Conservation (phyloP, 64 coral and sea anemone species). For the Cladopsammia gracilis region DNA sequence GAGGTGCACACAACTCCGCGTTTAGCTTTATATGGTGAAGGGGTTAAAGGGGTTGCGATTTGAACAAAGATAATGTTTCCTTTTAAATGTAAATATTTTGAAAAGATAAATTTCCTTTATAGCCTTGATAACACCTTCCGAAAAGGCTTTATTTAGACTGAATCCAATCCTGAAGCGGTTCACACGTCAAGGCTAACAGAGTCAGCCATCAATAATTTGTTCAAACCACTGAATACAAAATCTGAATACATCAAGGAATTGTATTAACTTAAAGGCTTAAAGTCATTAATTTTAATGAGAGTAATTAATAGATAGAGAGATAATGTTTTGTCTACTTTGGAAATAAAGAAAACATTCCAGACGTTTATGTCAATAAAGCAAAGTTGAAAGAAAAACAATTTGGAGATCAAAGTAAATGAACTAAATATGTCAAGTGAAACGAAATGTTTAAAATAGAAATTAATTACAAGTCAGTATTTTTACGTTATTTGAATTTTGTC, state of each 20-base stretch:
- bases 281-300: constrained; percentile 34
- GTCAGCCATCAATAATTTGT: background rate
- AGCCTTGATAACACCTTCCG: background rate
- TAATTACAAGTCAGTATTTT: no score
- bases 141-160: background rate
- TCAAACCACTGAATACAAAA: background rate
- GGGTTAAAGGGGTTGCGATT: background rate
- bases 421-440: background rate
- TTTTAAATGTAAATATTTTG: constrained; percentile 21
- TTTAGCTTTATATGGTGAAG: no score
- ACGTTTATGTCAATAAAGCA: background rate
- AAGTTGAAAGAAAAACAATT: background rate
- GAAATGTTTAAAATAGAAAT: background rate
- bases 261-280: background rate
- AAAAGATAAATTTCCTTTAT: background rate
- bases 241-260: background rate
- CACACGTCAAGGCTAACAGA: no score
- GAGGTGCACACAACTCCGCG: no score
- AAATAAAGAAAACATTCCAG: constrained; percentile 29
- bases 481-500: no score
- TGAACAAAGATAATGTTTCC: constrained; percentile 15
- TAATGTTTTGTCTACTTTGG: constrained; percentile 12
- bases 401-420: background rate
- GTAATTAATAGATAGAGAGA: background rate
- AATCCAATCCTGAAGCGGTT: no score